Evolutionary conservation across 1,140 invertebrate species (phyloP).

Genomic region (Drosophila sulfurigaster): DNA sequence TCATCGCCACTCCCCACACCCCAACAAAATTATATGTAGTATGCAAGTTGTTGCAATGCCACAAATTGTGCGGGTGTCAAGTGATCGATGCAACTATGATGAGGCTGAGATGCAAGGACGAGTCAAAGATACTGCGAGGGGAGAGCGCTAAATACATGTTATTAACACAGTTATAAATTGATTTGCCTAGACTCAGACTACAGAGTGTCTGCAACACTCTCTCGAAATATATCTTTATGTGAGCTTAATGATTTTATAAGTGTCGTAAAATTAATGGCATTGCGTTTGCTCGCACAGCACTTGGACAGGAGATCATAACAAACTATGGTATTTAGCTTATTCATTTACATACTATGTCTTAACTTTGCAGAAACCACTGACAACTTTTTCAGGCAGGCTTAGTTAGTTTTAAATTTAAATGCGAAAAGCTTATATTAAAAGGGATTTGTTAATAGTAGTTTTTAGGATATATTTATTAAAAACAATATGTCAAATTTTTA

Average conservation of each 20-base stretch:
- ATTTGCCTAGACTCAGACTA: neutral
- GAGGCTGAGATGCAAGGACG: slow-evolving; percentile 9
- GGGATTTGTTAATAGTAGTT: too few relatives aligned
- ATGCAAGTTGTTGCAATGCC: slow-evolving; percentile 13
- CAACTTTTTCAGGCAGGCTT: too few relatives aligned
- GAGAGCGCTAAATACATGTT: slow-evolving; percentile 60
- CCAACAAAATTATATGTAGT: neutral
- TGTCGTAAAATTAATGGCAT: slow-evolving; percentile 62
- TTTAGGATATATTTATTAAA: too few relatives aligned
- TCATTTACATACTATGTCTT: too few relatives aligned
- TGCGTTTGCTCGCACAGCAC: neutral
- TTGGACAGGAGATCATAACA: neutral
- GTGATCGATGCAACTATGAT: slow-evolving; percentile 67
- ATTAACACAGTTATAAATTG: slow-evolving; percentile 65
- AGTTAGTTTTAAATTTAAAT: too few relatives aligned
- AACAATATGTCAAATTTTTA: too few relatives aligned
- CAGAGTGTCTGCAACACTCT: neutral
- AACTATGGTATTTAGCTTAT: neutral
- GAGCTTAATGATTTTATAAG: slow-evolving; percentile 62
- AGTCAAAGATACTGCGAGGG: neutral
- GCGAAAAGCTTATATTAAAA: too few relatives aligned
- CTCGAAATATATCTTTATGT: slow-evolving; percentile 28
- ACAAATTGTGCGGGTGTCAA: slow-evolving; percentile 72
- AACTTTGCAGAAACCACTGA: too few relatives aligned
- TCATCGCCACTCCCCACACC: slow-evolving; percentile 52